A percentile compares a stretch with the other conserved stretches of the same genome.
Evolutionary conservation across 2,797 vertebrate genomes (phyloP).

Genomic region (Gastrophryne carolinensis): DNA sequence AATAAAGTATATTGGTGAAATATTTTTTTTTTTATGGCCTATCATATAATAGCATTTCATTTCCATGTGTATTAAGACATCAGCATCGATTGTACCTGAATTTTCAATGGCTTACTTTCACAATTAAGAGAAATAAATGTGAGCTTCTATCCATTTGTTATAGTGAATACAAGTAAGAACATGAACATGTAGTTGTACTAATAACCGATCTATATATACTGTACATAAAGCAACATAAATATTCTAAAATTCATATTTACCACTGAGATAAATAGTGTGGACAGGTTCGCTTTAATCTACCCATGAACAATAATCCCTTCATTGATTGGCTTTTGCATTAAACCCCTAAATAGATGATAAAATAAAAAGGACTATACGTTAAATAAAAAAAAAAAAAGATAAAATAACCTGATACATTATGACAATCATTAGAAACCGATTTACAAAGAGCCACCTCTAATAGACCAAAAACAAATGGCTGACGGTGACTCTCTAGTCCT

Average conservation of each 20-base stretch:
- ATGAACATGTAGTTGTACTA: too few species aligned
- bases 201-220: too few species aligned
- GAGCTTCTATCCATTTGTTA: too few species aligned
- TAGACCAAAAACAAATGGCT: constrained; percentile 64
- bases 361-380: not conserved
- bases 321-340: constrained; percentile 18
- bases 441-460: constrained; percentile 65
- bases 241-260: not conserved
- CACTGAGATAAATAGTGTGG: not conserved
- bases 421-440: constrained; percentile 58
- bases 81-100: too few species aligned
- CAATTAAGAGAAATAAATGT: too few species aligned
- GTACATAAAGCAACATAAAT: too few species aligned
- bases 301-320: constrained; percentile 10
- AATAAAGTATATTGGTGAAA: too few species aligned
- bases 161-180: too few species aligned
- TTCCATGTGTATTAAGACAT: too few species aligned
- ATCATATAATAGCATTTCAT: too few species aligned
- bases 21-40: too few species aligned
- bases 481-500: constrained; percentile 58
- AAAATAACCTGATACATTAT: constrained; percentile 30
- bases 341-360: not conserved
- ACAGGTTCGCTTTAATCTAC: not conserved
- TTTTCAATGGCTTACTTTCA: too few species aligned
- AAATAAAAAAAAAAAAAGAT: constrained; percentile 7